phyloP scores from a whole-genome alignment of 2,797 vertebrate genomes.

The Acrossocheilus wenchowensis region DNA sequence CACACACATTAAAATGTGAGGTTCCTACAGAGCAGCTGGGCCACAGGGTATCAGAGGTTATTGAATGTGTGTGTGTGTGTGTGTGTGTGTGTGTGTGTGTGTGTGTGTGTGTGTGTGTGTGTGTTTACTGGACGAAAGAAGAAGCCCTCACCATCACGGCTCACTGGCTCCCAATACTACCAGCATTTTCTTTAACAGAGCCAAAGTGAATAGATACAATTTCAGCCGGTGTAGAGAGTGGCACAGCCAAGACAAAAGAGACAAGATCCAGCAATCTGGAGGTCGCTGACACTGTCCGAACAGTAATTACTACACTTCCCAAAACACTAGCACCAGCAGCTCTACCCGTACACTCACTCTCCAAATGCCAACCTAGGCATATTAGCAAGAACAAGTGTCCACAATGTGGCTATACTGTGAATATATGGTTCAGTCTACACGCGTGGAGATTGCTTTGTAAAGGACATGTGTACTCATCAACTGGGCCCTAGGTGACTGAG shows the following conservation, averaged over 20 bases:
- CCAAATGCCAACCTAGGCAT: conserved; percentile 57
- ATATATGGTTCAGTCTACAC: conserved; percentile 59
- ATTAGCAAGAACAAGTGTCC: conserved; percentile 68
- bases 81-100: conserved; percentile 49
- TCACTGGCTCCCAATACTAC: conserved; percentile 90
- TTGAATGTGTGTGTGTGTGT: conserved; percentile 43
- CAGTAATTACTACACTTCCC: conserved; percentile 97
- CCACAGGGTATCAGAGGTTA: no score
- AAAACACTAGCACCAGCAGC: conserved; percentile 79
- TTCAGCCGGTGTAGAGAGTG: conserved; percentile 81
- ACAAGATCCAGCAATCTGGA: conserved; percentile 95
- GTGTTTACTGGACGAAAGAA: conserved; percentile 56
- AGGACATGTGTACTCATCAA: conserved; percentile 52
- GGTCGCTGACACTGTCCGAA: conserved; percentile 89
- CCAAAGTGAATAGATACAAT: conserved; percentile 89
- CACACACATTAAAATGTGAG: no score
- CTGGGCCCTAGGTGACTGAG: not conserved
- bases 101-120: conserved; percentile 38
- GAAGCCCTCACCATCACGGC: conserved; percentile 86
- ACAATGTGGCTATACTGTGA: conserved; percentile 61
- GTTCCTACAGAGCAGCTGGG: no score
- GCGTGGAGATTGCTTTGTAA: conserved; percentile 60
- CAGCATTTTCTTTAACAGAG: conserved; percentile 84
- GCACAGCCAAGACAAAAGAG: conserved; percentile 90
- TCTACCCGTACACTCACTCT: conserved; percentile 61